Conservation (phyloP, 2,888 invertebrate species). For the Morpho achilles region DNA sequence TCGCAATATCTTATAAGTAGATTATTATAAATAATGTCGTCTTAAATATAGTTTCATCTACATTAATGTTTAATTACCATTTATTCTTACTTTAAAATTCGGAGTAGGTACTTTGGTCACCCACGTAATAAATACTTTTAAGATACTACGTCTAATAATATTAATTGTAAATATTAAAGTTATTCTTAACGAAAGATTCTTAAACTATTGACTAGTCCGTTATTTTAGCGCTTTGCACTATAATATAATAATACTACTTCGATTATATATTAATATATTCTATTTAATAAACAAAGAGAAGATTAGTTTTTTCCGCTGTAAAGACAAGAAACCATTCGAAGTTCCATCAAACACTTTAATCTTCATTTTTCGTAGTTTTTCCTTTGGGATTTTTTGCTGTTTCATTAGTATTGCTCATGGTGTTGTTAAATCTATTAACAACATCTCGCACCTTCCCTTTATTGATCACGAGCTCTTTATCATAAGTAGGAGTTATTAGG, state of each 20-base stretch:
- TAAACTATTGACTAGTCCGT: conserved; percentile 28
- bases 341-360: conserved; percentile 13
- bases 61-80: conserved; percentile 36
- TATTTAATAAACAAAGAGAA: conserved; percentile 11
- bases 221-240: conserved; percentile 33
- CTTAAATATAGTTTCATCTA: conserved; percentile 29
- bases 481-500: conserved; percentile 64
- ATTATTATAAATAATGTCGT: conserved; percentile 23
- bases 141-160: conserved; percentile 17
- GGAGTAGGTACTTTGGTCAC: conserved; percentile 53
- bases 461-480: conserved; percentile 66
- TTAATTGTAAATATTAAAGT: conserved; percentile 11
- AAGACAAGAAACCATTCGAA: background rate
- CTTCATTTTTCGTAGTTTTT: conserved; percentile 23
- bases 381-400: conserved; percentile 17
- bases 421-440: conserved; percentile 66
- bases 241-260: conserved; percentile 16
- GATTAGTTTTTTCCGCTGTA: conserved; percentile 4
- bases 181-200: conserved; percentile 4
- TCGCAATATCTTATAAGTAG: conserved; percentile 33
- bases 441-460: conserved; percentile 73
- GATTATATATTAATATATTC: conserved; percentile 10
- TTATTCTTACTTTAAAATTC: conserved; percentile 53
- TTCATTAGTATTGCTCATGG: conserved; percentile 35
- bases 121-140: conserved; percentile 33